These are phyloP conservation scores for Sisor rabdophorus DNA, from an alignment of 2,113 vertebrate genomes.

Conservation along the genomic window DNA sequence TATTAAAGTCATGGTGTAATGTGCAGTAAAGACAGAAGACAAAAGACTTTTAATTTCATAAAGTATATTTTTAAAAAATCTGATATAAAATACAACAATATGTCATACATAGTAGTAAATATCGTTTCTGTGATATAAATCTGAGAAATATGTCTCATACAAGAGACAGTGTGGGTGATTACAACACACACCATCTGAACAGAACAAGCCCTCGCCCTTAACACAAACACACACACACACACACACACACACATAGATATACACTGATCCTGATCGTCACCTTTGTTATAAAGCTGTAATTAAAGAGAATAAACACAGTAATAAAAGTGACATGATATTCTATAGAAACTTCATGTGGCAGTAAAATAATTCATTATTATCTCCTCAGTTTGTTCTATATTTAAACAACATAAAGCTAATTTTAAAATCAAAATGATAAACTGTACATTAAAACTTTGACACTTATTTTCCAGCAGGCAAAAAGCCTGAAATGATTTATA, in stretches of 20 bases:
- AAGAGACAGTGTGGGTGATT: conserved; percentile 47
- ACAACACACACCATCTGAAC: conserved; percentile 42
- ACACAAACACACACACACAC: conserved; percentile 3
- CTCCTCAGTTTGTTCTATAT: conserved; percentile 10
- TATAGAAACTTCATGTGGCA: conserved; percentile 19
- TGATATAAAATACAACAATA: conserved; percentile 44
- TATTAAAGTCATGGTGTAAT: neutral
- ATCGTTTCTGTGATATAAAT: conserved; percentile 20
- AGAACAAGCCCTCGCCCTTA: conserved; percentile 15
- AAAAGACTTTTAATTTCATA: conserved; percentile 2
- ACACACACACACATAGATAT: conserved; percentile 8
- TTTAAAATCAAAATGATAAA: neutral
- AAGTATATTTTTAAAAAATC: conserved; percentile 51
- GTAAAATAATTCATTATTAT: neutral
- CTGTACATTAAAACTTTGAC: conserved; percentile 2
- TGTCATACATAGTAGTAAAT: conserved; percentile 38
- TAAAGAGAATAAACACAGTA: neutral
- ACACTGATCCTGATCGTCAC: conserved; percentile 7
- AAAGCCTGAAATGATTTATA: neutral
- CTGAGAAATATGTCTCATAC: conserved; percentile 48
- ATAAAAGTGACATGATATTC: neutral
- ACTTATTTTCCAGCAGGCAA: neutral
- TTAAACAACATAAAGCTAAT: neutral
- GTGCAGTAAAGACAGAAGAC: neutral
- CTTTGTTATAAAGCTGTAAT: neutral